Percentiles rank a stretch among this genome's conserved stretches.
These are phyloP conservation scores for Tinea trinotella DNA, from an alignment of 2,888 invertebrate genomes.

Conservation along the genomic window DNA sequence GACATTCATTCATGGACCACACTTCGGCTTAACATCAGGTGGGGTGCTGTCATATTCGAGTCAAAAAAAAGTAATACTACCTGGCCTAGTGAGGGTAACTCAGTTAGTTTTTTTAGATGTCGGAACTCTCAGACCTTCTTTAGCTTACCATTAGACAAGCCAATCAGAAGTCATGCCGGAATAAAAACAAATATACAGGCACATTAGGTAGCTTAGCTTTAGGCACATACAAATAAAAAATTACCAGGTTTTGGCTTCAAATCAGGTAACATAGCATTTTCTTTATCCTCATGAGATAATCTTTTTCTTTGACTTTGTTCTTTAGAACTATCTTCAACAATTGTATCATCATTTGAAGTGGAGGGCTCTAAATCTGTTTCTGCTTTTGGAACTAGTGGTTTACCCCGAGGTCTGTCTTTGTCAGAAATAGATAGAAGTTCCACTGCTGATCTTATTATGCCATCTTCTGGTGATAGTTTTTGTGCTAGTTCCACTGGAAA, in stretches of 20 bases:
- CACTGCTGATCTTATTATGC: slow-evolving; percentile 84
- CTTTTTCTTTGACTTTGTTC: slow-evolving; percentile 32
- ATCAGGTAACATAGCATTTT: slow-evolving; percentile 84
- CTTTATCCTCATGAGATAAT: slow-evolving; percentile 69
- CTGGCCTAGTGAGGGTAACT: too few species aligned
- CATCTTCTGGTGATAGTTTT: slow-evolving; percentile 79
- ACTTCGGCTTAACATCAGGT: too few species aligned
- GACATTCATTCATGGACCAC: too few species aligned
- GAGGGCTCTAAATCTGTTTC: slow-evolving; percentile 27
- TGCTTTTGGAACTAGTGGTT: slow-evolving; percentile 36
- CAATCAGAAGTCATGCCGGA: too few species aligned
- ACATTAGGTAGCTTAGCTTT: too few species aligned
- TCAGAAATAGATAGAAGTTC: slow-evolving; percentile 83
- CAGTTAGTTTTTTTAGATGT: too few species aligned
- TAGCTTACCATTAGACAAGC: too few species aligned
- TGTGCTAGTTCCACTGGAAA: slow-evolving; percentile 67
- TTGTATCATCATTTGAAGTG: slow-evolving; percentile 25
- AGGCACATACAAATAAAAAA: background rate
- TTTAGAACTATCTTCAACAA: background rate
- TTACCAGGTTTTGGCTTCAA: slow-evolving; percentile 80
- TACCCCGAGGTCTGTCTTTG: slow-evolving; percentile 77
- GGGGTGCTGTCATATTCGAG: too few species aligned
- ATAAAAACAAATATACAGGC: too few species aligned
- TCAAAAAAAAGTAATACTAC: too few species aligned
- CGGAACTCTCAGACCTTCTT: too few species aligned